A percentile compares a stretch with the other conserved stretches of the same genome.
These are phyloP conservation scores for Pectinophora gossypiella DNA, from an alignment of 1,140 invertebrate species.

Conservation along the genomic window DNA sequence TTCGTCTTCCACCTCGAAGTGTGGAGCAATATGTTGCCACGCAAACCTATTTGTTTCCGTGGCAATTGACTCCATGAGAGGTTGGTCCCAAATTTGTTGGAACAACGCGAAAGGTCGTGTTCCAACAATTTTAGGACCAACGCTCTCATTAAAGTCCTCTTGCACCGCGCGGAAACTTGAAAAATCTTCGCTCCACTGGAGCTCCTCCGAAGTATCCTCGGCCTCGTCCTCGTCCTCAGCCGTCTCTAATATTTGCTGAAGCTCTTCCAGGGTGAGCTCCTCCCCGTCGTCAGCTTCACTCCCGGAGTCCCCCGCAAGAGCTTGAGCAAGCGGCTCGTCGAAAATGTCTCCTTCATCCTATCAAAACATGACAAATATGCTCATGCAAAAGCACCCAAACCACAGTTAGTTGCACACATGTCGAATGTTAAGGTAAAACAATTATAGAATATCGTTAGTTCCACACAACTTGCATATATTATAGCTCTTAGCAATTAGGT, in stretches of 20 bases:
- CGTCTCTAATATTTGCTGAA: neutral
- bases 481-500: too few species aligned
- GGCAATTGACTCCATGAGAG: neutral
- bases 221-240: neutral
- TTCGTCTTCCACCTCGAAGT: neutral
- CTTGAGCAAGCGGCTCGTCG: too few species aligned
- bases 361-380: too few species aligned
- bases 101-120: neutral
- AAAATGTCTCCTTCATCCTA: too few species aligned
- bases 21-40: slow-evolving; percentile 5
- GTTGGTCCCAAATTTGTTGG: neutral
- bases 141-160: neutral
- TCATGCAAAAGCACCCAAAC: too few species aligned
- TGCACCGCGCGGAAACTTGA: neutral
- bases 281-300: too few species aligned
- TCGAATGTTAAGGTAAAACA: too few species aligned
- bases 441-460: too few species aligned
- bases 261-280: neutral
- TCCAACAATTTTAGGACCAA: slow-evolving; percentile 5
- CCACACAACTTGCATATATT: too few species aligned
- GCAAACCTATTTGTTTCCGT: slow-evolving; percentile 21
- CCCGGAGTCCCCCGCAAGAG: too few species aligned
- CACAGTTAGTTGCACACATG: too few species aligned
- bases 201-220: neutral
- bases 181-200: neutral